Base-by-base conservation (phyloP, 2,113 vertebrate species). In the Xenus cinereus region DNA sequence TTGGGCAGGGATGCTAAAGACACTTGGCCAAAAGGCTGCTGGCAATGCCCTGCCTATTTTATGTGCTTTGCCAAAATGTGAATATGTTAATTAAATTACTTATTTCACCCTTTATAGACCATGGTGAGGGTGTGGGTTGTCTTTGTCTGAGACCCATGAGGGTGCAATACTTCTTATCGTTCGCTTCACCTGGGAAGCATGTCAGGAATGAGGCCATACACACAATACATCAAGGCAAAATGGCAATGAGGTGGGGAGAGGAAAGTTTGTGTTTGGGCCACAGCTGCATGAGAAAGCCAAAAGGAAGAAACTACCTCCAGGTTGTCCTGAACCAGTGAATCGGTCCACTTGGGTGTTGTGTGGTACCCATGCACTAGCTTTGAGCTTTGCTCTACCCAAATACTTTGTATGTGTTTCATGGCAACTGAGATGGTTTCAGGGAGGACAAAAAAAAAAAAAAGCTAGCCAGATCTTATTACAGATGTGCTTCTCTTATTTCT, bases 151-250 rank as follows among this genome's bases (percentile, higher is more conserved):
- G 39, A 56, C 6, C 13, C 2, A 0, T 45, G 23, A 46, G 12
- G 33, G 16, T 22, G 30, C 39, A 51, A 5, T 43, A 12, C 37
- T 60, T 41, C 6, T 45, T 56, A 23, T 4, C 9, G 14, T 48
- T 63, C 3, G 21, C 12, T 66, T 75, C 26, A 63, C 9, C 13
- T 0, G 0, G 19, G 9, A 72, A 94, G 10, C 32, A 45, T 21
- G 22, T 56, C 39, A 56, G 54, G 87, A 79, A 72, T 18, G 12
- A 72, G 39, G 30, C 23, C 14, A 11, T 32, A 19, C 2, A 10
- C 14, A 21, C 23, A 43, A 53, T 9, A 7, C 28, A 51, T 24
- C 46, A 28, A n/a, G 43, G 26, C n/a, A 45, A 73, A 86, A 56
- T 39, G 9, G 5, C 35, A 87, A 12, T 21, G 50, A 15, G 8